Evolutionary conservation across 2,113 vertebrate genomes (phyloP), one percentile per base, ranked within the genome.

Genomic region (Pleuronectes platessa): DNA sequence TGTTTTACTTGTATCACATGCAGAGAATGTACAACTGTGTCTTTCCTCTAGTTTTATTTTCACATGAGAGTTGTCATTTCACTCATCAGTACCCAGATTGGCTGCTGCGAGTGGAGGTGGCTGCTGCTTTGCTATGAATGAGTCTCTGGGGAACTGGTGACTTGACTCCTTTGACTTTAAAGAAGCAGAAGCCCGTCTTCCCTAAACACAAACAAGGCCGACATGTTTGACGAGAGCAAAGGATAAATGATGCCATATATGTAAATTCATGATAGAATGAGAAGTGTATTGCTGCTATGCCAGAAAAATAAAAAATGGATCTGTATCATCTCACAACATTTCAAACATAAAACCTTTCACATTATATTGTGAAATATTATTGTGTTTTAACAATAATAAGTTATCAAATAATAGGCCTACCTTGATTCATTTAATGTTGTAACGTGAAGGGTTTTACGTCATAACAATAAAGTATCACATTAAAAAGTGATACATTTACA

Each of bases 51-150:
- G 11, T 31, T 31, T 31, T 31, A 31, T 31, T 31, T 31, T 65
- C 51, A 78, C 42, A 61, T 68, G n/a, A 68, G 62, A 71, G 63
- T 82, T 11, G 74, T 69, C 0, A 20, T 78, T 74, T 90, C 27
- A 86, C 65, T 88, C 65, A 80, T 81, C 73, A 72, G 82, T 92
- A 92, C 91, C 91, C 17, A 89, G 76, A 76, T 77, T 90, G 26
- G 86, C 68, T 76, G 78, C 79, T n/a, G 85, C 73, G 11, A 76
- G 31, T 3, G 81, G 37, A 0, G 74, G 49, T 5, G 68, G 49
- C 71, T 79, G 89, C 56, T 87, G 90, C 49, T 89, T 88, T 12
- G 71, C 65, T 68, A 69, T 70, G 65, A 64, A 81, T 68, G 89
- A 76, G 58, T 85, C 79, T 79, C 61, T 72, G 68, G 78, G 61